Base-by-base conservation (phyloP, 2,888 invertebrate genomes). In the Diarsia rubi region DNA sequence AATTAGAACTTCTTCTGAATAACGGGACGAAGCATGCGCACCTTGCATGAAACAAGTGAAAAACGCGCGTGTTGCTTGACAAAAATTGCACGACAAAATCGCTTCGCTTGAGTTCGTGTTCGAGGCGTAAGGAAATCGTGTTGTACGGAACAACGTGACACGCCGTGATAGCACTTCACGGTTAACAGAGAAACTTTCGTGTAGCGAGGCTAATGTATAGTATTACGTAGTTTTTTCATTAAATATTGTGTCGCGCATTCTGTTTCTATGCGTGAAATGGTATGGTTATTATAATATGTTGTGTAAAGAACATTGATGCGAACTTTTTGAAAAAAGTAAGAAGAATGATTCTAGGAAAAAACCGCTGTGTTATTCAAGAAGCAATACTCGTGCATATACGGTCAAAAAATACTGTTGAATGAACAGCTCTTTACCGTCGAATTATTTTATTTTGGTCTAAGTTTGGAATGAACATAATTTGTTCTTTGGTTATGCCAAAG, bases 81-180 rank as follows among this genome's bases (percentile, higher is more conserved):
- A 11, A 19, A 21, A 21, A 31, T 59, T 2, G 9, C 21, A 4
- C 31, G 12, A 6, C 37, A 8, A 37, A 37, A 31, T 59, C 4
- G 16, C 21, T 11, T 59, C 21, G 12, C 37, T 37, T 12, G 60
- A 60, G 31, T 4, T 60, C 12, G 12, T 60, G 21, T 54, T 24
- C 24, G 21, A 0, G 21, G 21, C 37, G 12, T 57, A 64, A 59
- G 37, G 49, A 62, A n/a, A 60, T 62, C 69, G 73, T 78, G 72
- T 68, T 79, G 72, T 79, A 49, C 45, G 59, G 21, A 54, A 67
- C 66, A 64, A 54, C 64, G 49, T 60, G 82, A 82, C 79, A 67
- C 27, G 57, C 19, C 37, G 27, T 52, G 82, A 79, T 81, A 76
- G 31, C 66, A 47, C 31, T 64, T 65, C 67, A 69, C 57, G 72